Percentiles rank a stretch among this genome's conserved stretches.
Conservation (phyloP, 2,888 invertebrate species). For the Drosophila mimica region DNA sequence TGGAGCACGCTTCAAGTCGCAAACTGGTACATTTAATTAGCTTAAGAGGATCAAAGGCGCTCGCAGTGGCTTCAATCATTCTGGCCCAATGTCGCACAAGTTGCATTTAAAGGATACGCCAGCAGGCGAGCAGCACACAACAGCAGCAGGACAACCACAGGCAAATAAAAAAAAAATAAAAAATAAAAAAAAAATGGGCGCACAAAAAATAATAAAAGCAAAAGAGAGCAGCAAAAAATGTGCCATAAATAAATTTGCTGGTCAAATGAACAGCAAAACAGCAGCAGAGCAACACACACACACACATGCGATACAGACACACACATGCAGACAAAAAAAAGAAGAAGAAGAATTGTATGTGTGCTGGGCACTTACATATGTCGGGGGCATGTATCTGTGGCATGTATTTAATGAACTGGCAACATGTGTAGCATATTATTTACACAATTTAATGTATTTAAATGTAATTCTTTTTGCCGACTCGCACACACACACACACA, state of each 20-base stretch:
- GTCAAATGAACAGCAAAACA: slow-evolving; percentile 66
- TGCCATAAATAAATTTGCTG: slow-evolving; percentile 76
- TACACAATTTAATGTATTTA: slow-evolving; percentile 81
- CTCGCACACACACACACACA: slow-evolving; percentile 10
- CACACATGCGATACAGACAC: neutral
- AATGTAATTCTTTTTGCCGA: slow-evolving; percentile 72
- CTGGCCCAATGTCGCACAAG: slow-evolving; percentile 69
- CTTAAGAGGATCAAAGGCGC: slow-evolving; percentile 75
- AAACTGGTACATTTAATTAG: slow-evolving; percentile 57
- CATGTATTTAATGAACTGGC: slow-evolving; percentile 81
- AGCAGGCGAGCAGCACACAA: slow-evolving; percentile 79
- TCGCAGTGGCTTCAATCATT: slow-evolving; percentile 22
- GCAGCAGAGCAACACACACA: slow-evolving; percentile 14
- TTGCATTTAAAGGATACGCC: slow-evolving; percentile 83
- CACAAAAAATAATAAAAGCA: slow-evolving; percentile 6
- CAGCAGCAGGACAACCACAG: slow-evolving; percentile 10
- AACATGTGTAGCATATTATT: slow-evolving; percentile 81
- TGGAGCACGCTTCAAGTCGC: slow-evolving; percentile 61
- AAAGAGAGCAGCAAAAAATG: slow-evolving; percentile 23
- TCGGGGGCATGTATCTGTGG: slow-evolving; percentile 71
- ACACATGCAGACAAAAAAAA: neutral
- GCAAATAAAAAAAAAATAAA: slow-evolving; percentile 6
- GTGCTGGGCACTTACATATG: slow-evolving; percentile 56
- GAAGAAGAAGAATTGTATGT: slow-evolving; percentile 1
- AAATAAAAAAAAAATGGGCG: neutral